phyloP scores from a whole-genome alignment of 2,888 invertebrate genomes.

The Philereme transversata region DNA sequence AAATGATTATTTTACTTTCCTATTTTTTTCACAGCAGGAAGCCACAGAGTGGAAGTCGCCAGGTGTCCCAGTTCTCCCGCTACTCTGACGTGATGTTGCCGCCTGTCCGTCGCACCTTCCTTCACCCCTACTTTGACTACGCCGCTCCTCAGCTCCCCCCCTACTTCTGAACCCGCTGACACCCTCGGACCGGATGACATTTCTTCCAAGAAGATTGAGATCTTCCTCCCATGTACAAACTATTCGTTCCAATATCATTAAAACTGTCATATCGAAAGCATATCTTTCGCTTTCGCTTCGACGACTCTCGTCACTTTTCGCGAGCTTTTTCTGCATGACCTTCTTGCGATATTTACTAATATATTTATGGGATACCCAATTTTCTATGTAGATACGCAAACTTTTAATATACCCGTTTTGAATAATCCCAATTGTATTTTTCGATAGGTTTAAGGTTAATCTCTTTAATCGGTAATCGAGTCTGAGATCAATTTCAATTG shows the following conservation, averaged over 20 bases:
- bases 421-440: slow-evolving; percentile 72
- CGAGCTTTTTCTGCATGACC: slow-evolving; percentile 65
- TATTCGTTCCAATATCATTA: slow-evolving; percentile 47
- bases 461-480: slow-evolving; percentile 42
- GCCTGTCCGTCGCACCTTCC: slow-evolving; percentile 66
- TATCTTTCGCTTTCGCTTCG: slow-evolving; percentile 74
- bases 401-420: slow-evolving; percentile 59
- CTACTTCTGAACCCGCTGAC: slow-evolving; percentile 64
- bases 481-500: slow-evolving; percentile 51
- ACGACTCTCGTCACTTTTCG: slow-evolving; percentile 49
- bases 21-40: slow-evolving; percentile 56
- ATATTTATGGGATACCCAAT: slow-evolving; percentile 59
- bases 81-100: slow-evolving; percentile 78
- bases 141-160: slow-evolving; percentile 66
- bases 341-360: slow-evolving; percentile 63
- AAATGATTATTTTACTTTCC: neutral
- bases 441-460: slow-evolving; percentile 70
- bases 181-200: slow-evolving; percentile 47
- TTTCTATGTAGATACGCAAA: slow-evolving; percentile 72
- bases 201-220: slow-evolving; percentile 52
- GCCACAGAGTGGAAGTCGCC: slow-evolving; percentile 71
- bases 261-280: slow-evolving; percentile 75
- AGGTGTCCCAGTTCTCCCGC: slow-evolving; percentile 76
- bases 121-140: slow-evolving; percentile 69
- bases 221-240: slow-evolving; percentile 65